Conservation (phyloP, 2,797 vertebrate genomes). For the Coracias cyanogaster region DNA sequence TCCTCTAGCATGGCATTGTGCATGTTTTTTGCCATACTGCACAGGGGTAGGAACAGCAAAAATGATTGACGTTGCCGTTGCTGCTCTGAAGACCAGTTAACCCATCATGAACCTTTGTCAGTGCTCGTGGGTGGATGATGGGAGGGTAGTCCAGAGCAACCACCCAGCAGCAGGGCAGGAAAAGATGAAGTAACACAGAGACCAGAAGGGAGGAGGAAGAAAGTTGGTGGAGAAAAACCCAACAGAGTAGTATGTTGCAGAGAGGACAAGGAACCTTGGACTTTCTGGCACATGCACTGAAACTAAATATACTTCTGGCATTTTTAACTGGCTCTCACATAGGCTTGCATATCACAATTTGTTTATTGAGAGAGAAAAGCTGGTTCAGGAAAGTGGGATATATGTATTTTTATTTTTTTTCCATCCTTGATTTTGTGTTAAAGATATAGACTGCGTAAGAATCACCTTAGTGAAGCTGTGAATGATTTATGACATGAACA, state of each 20-base stretch:
- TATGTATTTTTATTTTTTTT: background rate
- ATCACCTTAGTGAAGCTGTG: background rate
- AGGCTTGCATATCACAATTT: background rate
- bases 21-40: background rate
- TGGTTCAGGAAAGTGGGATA: background rate
- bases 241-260: rapidly evolving
- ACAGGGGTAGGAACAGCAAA: background rate
- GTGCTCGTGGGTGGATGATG: background rate
- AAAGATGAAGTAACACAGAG: background rate
- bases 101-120: background rate
- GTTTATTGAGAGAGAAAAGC: constrained; percentile 14
- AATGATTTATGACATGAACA: constrained; percentile 25
- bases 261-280: background rate
- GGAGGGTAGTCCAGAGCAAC: background rate
- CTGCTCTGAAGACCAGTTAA: background rate
- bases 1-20: rapidly evolving
- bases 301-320: background rate
- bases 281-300: background rate
- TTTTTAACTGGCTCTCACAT: background rate
- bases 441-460: background rate
- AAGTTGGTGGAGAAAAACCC: background rate
- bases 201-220: background rate
- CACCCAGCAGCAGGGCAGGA: background rate
- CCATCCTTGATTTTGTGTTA: background rate
- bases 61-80: rapidly evolving